Evolutionary conservation across 2,888 invertebrate species (phyloP), one percentile per base, ranked within the genome.

Genomic region (Agrochola litura): DNA sequence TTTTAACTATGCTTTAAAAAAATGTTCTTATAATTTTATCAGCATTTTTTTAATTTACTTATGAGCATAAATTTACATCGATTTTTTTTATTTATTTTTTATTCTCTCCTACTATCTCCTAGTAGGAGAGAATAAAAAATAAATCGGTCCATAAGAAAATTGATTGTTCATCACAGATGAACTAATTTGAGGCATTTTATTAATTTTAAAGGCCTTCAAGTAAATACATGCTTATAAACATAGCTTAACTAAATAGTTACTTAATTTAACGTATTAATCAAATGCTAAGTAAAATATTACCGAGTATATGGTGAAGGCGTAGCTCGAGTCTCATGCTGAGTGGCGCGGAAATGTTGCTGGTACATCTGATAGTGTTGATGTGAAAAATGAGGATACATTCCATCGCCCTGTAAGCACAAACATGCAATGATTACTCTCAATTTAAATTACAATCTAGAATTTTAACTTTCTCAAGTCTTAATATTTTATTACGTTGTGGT

Each of bases 301-400:
- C 96, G 92, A 69, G 95, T 94, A 81, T 95, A 97, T 60, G 96
- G 96, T 70, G 95, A 95, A 73, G 95, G 93, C 30, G 95, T 94
- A 58, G 96, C 91, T 81, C 97, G 92, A 83, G 89, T 93, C 82
- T 97, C 97, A 84, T 96, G 96, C 88, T 97, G 96, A 58, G 97
- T 95, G 37, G 96, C 95, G 78, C 96, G 95, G 89, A 96, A 97
- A 89, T 96, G 96, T 88, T 96, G 96, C 88, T 96, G 96, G 85
- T 96, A 97, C 95, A 97, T 95, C 88, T 96, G 96, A 88, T 96
- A 97, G 88, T 97, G 96, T 89, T 96, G 96, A 85, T 96, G 97
- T 37, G 96, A 96, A 89, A 96, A 97, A 88, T 97, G 97, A 56
- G 96, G 95, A 87, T 97, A 97, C 92, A 96, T 94, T 82, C 95